These are phyloP conservation scores for Notarius lentiginosus DNA, from an alignment of 2,113 vertebrate genomes.

Conservation along the genomic window DNA sequence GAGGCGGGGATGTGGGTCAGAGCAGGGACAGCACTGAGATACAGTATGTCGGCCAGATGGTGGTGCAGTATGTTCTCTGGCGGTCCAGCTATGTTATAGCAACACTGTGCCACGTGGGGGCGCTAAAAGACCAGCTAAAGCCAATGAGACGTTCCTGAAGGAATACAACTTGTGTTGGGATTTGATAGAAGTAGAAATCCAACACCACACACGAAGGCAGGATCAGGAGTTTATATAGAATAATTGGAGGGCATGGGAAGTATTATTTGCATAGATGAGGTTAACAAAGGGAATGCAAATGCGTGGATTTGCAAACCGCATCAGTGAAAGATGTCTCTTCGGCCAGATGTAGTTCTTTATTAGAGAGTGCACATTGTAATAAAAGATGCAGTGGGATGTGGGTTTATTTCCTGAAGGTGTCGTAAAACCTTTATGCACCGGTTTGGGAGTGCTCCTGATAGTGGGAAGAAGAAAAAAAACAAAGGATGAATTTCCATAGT, in stretches of 20 bases:
- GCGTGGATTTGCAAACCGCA: background rate
- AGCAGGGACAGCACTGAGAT: background rate
- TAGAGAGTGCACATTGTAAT: background rate
- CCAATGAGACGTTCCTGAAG: background rate
- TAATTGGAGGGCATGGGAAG: background rate
- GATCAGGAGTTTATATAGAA: background rate
- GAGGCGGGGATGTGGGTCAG: background rate
- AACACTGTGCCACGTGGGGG: background rate
- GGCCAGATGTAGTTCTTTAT: background rate
- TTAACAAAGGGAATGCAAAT: constrained; percentile 16
- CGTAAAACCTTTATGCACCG: background rate
- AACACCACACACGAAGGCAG: background rate
- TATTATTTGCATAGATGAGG: background rate
- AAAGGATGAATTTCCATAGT: background rate
- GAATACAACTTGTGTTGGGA: background rate
- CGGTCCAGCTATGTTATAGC: background rate
- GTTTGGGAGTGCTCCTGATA: background rate
- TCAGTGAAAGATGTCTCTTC: background rate
- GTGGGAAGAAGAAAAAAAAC: no score
- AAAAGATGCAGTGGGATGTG: background rate
- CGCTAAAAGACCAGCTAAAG: background rate
- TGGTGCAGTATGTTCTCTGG: no score
- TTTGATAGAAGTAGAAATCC: background rate
- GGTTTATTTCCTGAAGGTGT: background rate
- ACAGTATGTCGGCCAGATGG: no score